Base-by-base conservation (phyloP, 2,797 vertebrate species). In the Lutjanus campechanus region DNA sequence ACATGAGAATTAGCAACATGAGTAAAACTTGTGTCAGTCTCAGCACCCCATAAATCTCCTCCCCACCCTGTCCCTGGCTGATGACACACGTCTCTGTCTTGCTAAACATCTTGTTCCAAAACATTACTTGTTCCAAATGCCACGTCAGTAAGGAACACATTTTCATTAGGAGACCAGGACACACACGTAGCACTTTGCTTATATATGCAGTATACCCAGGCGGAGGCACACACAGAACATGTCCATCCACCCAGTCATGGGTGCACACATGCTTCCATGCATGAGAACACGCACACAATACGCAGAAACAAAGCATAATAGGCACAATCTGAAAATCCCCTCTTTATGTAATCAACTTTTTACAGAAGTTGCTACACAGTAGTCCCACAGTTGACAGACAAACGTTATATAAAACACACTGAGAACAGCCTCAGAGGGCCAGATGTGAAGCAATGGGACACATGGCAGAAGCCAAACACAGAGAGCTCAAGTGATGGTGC, bases 21-120 rank as follows among this genome's bases (percentile, higher is more conserved):
- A 89, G 73, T 67, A 75, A 84, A 29, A 54, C 16, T 44, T 81
- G 51, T 79, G 82, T 84, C 82, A 58, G 54, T 78, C 65, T 89
- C 66, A 79, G 69, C 83, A 88, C 68, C 79, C 69, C 66, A 81
- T 90, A 79, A 89, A 88, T 88, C 79, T 87, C 59, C 58, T 56
- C 81, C 40, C 72, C 88, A 73, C 85, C 85, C 85, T 44, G 74
- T 89, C 83, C 81, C 85, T 58, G 59, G 81, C 69, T 82, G 85
- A 91, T 78, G 82, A 91, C 85, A 85, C 77, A 77, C 54, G 53
- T 79, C 75, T 79, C 72, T 73, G 83, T 85, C 83, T 72, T 58
- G 2, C 71, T 77, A 75, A 83, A 85, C 50, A 80, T 78, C 66
- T 80, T 54, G 29, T 74, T 88, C 85, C 88, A 82, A 78, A 89